phyloP scores from a whole-genome alignment of 2,113 vertebrate species.

The Picathartes gymnocephalus region DNA sequence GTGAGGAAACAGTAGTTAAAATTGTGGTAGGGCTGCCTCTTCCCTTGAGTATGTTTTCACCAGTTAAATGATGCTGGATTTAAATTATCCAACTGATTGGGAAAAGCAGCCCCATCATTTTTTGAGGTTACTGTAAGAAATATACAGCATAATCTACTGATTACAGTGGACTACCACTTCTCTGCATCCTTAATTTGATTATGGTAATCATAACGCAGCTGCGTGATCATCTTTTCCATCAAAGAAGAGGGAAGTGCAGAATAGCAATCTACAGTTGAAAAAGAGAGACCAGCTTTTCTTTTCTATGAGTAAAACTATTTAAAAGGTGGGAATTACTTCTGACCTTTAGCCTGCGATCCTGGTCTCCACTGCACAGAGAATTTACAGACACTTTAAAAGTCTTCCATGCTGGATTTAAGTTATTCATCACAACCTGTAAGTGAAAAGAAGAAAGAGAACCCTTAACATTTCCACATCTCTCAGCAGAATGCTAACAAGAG shows the following conservation, averaged over 20 bases:
- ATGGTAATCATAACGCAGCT: not conserved
- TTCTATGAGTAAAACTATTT: not conserved
- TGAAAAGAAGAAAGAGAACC: slow-evolving; percentile 13
- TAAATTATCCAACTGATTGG: not conserved
- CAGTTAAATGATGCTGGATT: not conserved
- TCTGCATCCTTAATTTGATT: slow-evolving; percentile 11
- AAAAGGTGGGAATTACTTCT: slow-evolving; percentile 24
- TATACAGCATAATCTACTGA: not conserved
- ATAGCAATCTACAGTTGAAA: not conserved
- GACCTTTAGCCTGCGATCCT: slow-evolving; percentile 92
- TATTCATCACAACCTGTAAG: slow-evolving; percentile 94
- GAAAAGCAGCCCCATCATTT: not conserved
- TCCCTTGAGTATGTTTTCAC: not conserved
- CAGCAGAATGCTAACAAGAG: slow-evolving; percentile 2
- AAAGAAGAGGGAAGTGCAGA: not conserved
- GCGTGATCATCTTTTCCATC: not conserved
- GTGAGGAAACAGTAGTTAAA: not conserved
- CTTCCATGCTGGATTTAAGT: slow-evolving; percentile 96
- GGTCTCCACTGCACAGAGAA: slow-evolving; percentile 94
- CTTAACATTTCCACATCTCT: not conserved
- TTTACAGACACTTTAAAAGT: slow-evolving; percentile 97
- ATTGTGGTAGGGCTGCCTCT: not conserved
- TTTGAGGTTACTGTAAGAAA: not conserved
- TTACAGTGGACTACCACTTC: not conserved
- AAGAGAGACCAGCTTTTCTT: not conserved